Evolutionary conservation across 2,113 vertebrate genomes (phyloP).

Genomic region (Phoenicopterus ruber): DNA sequence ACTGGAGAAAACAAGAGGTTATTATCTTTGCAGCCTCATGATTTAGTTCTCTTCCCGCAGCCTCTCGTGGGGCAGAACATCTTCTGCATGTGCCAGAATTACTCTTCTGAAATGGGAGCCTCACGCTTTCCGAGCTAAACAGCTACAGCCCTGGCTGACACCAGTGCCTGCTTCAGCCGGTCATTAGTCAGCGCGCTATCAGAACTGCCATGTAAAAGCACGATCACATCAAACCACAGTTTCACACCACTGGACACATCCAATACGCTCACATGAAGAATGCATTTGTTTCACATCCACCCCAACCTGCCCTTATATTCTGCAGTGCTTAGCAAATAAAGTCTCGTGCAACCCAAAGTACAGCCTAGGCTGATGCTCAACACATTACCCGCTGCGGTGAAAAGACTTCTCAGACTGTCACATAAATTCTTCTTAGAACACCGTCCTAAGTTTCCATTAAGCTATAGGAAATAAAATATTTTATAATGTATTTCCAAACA

Average conservation of each 20-base stretch:
- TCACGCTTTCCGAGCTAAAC: background rate
- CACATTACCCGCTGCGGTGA: background rate
- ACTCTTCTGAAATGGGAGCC: background rate
- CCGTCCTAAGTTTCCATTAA: conserved; percentile 54
- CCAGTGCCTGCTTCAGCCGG: background rate
- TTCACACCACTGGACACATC: conserved; percentile 3
- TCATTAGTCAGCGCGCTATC: background rate
- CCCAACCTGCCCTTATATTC: background rate
- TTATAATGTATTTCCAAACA: conserved; percentile 62
- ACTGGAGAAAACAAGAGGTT: background rate
- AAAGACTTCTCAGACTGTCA: conserved; percentile 54
- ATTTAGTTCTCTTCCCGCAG: background rate
- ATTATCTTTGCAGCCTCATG: background rate
- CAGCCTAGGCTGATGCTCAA: background rate
- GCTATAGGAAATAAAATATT: conserved; percentile 49
- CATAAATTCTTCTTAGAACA: conserved; percentile 57
- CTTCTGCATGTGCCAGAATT: background rate
- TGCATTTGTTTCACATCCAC: background rate
- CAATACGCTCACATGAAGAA: background rate
- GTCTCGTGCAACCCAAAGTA: background rate
- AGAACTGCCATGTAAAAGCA: conserved; percentile 38
- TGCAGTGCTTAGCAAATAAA: background rate
- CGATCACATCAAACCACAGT: background rate
- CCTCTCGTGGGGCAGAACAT: background rate
- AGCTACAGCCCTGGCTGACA: background rate